Evolutionary conservation across 2,888 invertebrate species (phyloP), one percentile per base, ranked within the genome.

Genomic region (Deilephila elpenor): DNA sequence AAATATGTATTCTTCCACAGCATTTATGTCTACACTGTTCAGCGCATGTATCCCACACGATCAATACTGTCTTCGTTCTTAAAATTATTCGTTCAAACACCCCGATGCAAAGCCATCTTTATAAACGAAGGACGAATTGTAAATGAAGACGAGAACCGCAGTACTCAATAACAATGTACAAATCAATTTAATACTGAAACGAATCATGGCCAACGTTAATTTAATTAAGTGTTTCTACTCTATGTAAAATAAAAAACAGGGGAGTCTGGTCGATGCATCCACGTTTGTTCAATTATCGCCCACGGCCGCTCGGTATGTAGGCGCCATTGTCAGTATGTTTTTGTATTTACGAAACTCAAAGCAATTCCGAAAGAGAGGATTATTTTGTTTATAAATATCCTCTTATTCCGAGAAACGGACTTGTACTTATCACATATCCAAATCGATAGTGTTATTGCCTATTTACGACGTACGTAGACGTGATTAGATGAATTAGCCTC

Each of bases 261-360:
- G 82, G 77, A 83, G 84, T 77, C 78, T 82, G 78, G 79, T 80
- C 78, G 78, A 75, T 85, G 83, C 84, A 84, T 74, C 77, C 87
- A 88, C 87, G 87, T 88, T 86, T 88, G 85, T 86, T 79, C 82
- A 85, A 86, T 90, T 86, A 85, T 76, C 85, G 64, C 83, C 83
- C 77, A 84, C 85, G 71, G 77, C 64, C 25, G 34, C 60, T 29
- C 62, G 73, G 75, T 75, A 75, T 76, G 78, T 74, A 79, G 78
- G 76, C 76, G 72, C 60, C 60, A 78, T 75, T 72, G 72, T 61
- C 73, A 71, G 76, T 64, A 64, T 74, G 53, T 73, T 78, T 71
- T 75, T 72, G 51, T 73, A 73, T 76, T 70, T 56, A 70, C 25
- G 56, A 67, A 73, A 44, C 37, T 51, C 19, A 67, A 73, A 2